Base-by-base conservation (phyloP, 2,888 invertebrate genomes). In the Sceliomorpha sp. region DNA sequence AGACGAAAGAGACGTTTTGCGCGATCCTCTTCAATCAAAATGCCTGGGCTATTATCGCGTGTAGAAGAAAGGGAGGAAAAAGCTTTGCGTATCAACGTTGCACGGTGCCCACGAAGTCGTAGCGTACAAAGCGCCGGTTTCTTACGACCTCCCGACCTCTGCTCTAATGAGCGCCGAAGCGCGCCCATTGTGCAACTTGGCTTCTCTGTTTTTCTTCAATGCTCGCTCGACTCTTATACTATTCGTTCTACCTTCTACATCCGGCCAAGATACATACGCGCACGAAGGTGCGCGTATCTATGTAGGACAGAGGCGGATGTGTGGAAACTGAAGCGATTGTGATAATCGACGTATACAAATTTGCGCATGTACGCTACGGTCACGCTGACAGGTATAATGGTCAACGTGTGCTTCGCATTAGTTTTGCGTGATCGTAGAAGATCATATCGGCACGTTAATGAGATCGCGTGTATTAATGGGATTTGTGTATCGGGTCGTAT, bases 131-230 rank as follows among this genome's bases (percentile, higher is more conserved):
- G 73, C 78, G 79, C 76, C 75, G 75, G 77, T 76, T 75, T 74
- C 76, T 73, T 58, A 53, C 74, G 77, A 82, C 82, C 83, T 76
- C 58, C n/a, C 74, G 81, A 83, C 83, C 81, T 72, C 66, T 69
- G 60, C 80, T 82, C 80, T 85, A 84, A 85, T 83, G 84, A 85
- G 81, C 81, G 78, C 77, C 79, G 73, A 69, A 80, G 77, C 80
- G 75, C 74, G 78, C 82, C 82, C 80, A 83, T 83, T 83, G 83
- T 83, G 75, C 47, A 75, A 50, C 60, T 60, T 48, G 63, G 58
- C 53, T 59, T 32, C 31, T 34, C 55, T 60, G 56, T 60, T 60
- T 59, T 56, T 66, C 59, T 66, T 36, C 66, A 51, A 56, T 64
- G 48, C 26, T 36, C 44, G 50, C 14, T 42, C 40, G 67, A 24